A percentile compares a stretch with the other conserved stretches of the same genome.
Conservation (phyloP, 2,113 vertebrate genomes). For the Nanger granti region DNA sequence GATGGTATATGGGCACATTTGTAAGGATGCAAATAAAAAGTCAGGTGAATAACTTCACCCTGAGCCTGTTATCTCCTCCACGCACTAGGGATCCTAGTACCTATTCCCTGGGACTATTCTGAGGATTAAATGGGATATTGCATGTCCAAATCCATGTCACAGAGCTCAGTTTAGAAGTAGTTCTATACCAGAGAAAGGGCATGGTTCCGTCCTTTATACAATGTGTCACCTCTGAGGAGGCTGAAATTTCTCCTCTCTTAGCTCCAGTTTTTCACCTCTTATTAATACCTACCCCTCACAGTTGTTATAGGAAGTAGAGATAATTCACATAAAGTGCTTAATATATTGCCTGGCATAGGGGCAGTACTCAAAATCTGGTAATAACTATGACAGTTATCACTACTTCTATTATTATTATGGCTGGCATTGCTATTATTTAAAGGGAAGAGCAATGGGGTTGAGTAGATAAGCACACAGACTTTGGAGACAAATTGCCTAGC, state of each 20-base stretch:
- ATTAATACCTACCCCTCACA: neutral
- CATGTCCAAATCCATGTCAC: neutral
- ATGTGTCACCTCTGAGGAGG: neutral
- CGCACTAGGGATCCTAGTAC: rapidly evolving
- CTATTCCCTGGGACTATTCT: neutral
- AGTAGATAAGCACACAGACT: neutral
- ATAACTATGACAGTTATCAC: neutral
- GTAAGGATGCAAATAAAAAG: neutral
- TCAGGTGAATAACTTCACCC: neutral
- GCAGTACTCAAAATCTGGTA: neutral
- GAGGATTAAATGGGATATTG: neutral
- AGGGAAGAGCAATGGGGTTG: neutral
- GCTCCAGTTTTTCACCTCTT: neutral
- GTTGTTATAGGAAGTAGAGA: neutral
- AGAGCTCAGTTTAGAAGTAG: neutral
- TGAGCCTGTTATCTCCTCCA: neutral
- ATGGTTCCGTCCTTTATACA: neutral
- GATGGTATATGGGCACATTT: too few relatives aligned
- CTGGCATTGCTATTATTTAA: neutral
- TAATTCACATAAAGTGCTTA: neutral
- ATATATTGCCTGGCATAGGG: neutral
- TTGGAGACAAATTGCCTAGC: neutral
- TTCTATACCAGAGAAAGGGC: neutral
- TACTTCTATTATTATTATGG: neutral
- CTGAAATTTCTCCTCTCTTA: neutral